Conservation (phyloP, 2,888 invertebrate genomes). For the Aphodius sticticus region DNA sequence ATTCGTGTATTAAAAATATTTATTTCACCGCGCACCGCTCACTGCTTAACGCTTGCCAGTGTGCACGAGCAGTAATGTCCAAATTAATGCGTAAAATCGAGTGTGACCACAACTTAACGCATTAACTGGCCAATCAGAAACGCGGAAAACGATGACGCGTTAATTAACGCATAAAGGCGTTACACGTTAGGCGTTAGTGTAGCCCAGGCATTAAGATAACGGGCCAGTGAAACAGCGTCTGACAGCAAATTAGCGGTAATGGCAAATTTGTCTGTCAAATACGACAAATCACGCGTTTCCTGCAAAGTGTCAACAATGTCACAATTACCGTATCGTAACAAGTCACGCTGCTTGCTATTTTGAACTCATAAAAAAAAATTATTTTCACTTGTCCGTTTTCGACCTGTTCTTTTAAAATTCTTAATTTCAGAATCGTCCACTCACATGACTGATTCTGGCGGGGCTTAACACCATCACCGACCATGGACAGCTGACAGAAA, state of each 20-base stretch:
- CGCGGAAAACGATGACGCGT: too few species aligned
- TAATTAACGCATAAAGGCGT: too few species aligned
- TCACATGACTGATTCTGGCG: background rate
- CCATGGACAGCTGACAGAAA: slow-evolving; percentile 34
- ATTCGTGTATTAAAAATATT: too few species aligned
- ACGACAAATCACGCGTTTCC: background rate
- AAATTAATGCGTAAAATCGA: too few species aligned
- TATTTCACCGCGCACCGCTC: too few species aligned
- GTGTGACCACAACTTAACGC: too few species aligned
- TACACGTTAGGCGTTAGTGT: too few species aligned
- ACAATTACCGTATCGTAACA: background rate
- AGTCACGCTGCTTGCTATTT: background rate
- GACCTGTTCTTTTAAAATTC: background rate
- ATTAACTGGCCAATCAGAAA: too few species aligned
- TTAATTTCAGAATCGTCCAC: background rate
- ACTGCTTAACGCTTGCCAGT: too few species aligned
- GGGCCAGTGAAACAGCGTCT: too few species aligned
- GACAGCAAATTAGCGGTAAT: background rate
- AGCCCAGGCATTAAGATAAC: too few species aligned
- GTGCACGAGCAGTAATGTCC: too few species aligned
- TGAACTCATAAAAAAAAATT: background rate
- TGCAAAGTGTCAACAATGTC: background rate
- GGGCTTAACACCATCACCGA: background rate
- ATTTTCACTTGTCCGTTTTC: background rate
- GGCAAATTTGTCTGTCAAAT: background rate